Conservation (phyloP, 1,140 invertebrate species). For the Drosophila teissieri region DNA sequence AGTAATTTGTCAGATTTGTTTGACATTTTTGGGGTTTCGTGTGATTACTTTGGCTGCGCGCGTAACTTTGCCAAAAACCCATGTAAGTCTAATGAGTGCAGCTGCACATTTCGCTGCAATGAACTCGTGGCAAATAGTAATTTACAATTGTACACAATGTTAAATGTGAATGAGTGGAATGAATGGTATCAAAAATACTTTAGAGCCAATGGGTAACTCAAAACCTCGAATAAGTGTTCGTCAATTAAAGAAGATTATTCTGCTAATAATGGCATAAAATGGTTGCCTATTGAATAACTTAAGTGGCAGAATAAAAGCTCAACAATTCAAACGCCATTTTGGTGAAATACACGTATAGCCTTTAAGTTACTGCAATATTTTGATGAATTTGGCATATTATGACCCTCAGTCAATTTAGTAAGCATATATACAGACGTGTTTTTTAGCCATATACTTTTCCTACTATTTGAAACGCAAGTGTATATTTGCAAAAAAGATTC, state of each 20-base stretch:
- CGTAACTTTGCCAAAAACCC: conserved; percentile 25
- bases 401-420: no score
- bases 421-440: no score
- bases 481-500: conserved; percentile 24
- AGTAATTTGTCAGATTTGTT: conserved; percentile 73
- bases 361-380: not conserved
- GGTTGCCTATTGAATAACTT: no score
- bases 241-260: no score
- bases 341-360: not conserved
- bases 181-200: no score
- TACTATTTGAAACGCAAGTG: not conserved
- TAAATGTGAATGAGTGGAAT: no score
- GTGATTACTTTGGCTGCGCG: conserved; percentile 29
- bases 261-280: no score
- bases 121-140: not conserved
- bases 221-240: no score
- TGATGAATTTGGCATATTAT: no score
- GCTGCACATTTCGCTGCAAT: conserved; percentile 4
- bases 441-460: not conserved
- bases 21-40: conserved; percentile 54
- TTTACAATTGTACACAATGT: not conserved
- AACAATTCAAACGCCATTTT: not conserved
- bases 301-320: not conserved
- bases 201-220: no score
- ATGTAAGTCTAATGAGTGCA: conserved; percentile 42